Base-by-base conservation (phyloP, 1,140 invertebrate species). In the Tetragonula clypearis region DNA sequence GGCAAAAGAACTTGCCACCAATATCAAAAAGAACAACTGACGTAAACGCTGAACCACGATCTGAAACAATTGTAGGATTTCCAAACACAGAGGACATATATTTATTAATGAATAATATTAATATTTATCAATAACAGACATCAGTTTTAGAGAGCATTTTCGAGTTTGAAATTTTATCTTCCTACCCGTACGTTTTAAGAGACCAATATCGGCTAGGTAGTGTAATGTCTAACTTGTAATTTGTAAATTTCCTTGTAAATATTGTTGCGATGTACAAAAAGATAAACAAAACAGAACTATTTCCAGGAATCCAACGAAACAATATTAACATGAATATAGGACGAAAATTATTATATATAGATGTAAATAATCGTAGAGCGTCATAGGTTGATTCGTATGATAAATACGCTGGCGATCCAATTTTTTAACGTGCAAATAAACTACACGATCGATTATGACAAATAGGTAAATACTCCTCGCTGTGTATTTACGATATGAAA, bases 241-340 rank as follows among this genome's bases (percentile, higher is more conserved):
- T 90, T 94, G 93, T 94, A 94, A 88, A 93, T 91, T 94, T 92
- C 82, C 86, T 56, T 94, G 93, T 94, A 94, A 94, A 94, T 94
- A 94, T 92, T 93, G 92, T 93, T 93, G 83, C 91, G 87, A 92
- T 94, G 93, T 94, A 94, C 93, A 94, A 93, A 93, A 85, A 79
- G 74, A 89, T 68, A 49, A 49, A 30, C 30, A 30, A 35, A 49
- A 49, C 8, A 49, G 9, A 89, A 90, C 84, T 90, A 90, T 90
- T 90, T 92, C 84, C 88, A 88, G 80, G 81, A 90, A 90, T 88
- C 77, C 89, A 90, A 87, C 86, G 87, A 91, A 92, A 86, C 76
- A 88, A 88, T 87, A 79, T 88, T 92, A 87, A 88, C 81, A 84
- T 88, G 91, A 91, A 88, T 92, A 86, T 93, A 93, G 90, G 90